phyloP scores from a whole-genome alignment of 1,140 invertebrate species.

The Phymastichus coffea region DNA sequence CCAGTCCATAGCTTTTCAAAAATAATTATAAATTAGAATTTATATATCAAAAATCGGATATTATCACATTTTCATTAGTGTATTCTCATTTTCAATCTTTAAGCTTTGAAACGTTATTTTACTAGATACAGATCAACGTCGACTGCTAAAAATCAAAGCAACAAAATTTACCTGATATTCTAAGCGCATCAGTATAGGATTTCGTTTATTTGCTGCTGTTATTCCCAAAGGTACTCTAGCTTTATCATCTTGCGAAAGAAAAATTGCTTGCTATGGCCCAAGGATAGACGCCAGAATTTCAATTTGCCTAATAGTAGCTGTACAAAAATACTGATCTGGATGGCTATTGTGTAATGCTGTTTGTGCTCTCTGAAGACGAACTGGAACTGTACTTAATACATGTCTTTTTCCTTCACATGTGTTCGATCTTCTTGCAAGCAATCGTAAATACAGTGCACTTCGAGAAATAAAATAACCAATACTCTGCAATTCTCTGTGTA shows the following conservation, averaged over 20 bases:
- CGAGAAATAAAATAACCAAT: constrained; percentile 1
- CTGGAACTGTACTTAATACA: constrained; percentile 14
- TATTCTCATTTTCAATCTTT: too few species aligned
- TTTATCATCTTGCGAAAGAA: constrained; percentile 48
- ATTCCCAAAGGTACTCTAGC: too few species aligned
- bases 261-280: constrained; percentile 34
- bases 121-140: too few species aligned
- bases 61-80: too few species aligned
- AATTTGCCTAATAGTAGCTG: neutral
- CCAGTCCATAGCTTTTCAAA: too few species aligned
- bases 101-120: too few species aligned
- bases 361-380: constrained; percentile 1
- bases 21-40: too few species aligned
- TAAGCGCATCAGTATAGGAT: constrained; percentile 39
- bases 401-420: constrained; percentile 1
- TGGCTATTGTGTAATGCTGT: neutral
- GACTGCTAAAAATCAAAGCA: too few species aligned
- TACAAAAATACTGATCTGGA: constrained; percentile 6
- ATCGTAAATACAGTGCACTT: constrained; percentile 4
- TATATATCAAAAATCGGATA: too few species aligned
- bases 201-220: constrained; percentile 47
- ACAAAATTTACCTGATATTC: constrained; percentile 43
- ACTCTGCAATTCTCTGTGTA: neutral
- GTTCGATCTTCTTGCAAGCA: neutral
- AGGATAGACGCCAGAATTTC: constrained; percentile 6